Conservation (phyloP, 1,140 invertebrate species). For the Lucilia cuprina region DNA sequence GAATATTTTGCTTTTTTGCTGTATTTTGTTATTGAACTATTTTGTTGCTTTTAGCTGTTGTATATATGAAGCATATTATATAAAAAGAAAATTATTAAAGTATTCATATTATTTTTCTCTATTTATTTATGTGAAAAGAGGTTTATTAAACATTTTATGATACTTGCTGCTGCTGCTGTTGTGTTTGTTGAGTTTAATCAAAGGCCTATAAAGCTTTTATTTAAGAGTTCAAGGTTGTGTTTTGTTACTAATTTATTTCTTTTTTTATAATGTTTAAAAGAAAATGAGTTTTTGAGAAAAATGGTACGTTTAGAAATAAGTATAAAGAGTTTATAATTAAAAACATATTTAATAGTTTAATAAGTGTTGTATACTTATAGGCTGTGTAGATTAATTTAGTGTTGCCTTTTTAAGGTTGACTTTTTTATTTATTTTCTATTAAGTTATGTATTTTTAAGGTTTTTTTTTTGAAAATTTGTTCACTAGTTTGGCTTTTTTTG, state of each 20-base stretch:
- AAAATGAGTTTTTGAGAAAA: not conserved
- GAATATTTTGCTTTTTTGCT: not conserved
- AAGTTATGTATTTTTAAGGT: no score
- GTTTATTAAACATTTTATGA: not conserved
- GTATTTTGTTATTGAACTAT: not conserved
- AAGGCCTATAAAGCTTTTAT: not conserved
- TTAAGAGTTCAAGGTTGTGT: not conserved
- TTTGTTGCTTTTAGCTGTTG: not conserved
- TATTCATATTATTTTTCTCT: not conserved
- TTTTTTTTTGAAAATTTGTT: no score
- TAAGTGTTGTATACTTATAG: no score
- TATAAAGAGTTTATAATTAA: no score
- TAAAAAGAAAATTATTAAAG: not conserved
- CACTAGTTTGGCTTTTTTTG: no score
- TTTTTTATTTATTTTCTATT: no score
- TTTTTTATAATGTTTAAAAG: not conserved
- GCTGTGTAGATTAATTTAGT: no score
- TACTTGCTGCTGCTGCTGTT: not conserved
- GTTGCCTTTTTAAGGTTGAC: no score
- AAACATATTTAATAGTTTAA: no score
- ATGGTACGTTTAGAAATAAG: no score
- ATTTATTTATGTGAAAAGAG: not conserved
- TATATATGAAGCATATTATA: not conserved
- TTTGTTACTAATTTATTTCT: not conserved
- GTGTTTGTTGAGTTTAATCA: not conserved